Conservation (phyloP, 2,888 invertebrate species). For the Holacanthella duospinosa region DNA sequence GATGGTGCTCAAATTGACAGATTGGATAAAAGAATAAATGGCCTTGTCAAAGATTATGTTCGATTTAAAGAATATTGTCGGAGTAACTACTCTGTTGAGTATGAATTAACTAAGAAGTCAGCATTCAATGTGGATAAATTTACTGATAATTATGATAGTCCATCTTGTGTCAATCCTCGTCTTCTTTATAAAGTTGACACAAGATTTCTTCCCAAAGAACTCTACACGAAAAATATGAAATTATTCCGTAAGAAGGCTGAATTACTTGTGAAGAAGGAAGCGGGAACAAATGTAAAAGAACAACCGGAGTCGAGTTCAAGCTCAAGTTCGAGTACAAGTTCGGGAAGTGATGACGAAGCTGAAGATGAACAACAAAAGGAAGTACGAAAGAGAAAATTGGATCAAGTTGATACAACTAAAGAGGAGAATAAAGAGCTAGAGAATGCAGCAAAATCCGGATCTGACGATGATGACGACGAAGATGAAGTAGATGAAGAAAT, state of each 20-base stretch:
- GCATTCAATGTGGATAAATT: slow-evolving; percentile 40
- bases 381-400: neutral
- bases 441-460: slow-evolving; percentile 24
- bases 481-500: slow-evolving; percentile 48
- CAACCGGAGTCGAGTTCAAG: slow-evolving; percentile 14
- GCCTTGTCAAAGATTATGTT: slow-evolving; percentile 15
- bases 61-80: slow-evolving; percentile 21
- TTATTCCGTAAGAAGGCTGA: neutral
- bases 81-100: slow-evolving; percentile 22
- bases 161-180: slow-evolving; percentile 28
- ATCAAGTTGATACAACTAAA: neutral
- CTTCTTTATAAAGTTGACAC: slow-evolving; percentile 10
- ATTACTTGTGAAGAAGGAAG: neutral
- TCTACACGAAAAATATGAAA: neutral
- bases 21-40: slow-evolving; percentile 10
- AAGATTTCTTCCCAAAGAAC: slow-evolving; percentile 11
- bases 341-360: neutral
- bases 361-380: too few relatives aligned
- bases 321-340: neutral
- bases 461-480: slow-evolving; percentile 30
- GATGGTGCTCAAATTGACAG: neutral
- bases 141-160: slow-evolving; percentile 43
- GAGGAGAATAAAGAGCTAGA: neutral
- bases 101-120: neutral
- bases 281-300: neutral